Percentiles rank a stretch among this genome's conserved stretches.
phyloP scores from a whole-genome alignment of 2,888 invertebrate genomes.

The Diarsia rubi region DNA sequence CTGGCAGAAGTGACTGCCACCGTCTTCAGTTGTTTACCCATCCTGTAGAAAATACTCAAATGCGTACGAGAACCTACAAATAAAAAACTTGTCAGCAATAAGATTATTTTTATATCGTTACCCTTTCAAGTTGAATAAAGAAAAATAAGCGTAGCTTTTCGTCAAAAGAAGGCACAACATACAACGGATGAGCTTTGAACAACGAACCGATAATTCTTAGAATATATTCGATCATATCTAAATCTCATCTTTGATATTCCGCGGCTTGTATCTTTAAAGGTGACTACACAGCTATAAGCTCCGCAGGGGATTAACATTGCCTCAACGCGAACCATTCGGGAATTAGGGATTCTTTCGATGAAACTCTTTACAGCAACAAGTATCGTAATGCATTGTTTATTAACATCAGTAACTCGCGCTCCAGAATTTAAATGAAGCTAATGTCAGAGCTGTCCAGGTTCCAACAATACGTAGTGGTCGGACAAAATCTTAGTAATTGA shows the following conservation, averaged over 20 bases:
- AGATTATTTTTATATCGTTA: slow-evolving; percentile 2
- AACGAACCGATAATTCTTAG: slow-evolving; percentile 7
- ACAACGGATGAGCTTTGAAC: slow-evolving; percentile 5
- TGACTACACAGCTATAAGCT: neutral
- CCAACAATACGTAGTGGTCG: too few relatives aligned
- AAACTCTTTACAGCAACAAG: neutral
- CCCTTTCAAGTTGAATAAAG: slow-evolving; percentile 2
- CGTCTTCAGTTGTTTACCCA: too few relatives aligned
- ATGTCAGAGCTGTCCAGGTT: too few relatives aligned
- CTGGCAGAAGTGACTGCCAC: too few relatives aligned
- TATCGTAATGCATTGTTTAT: neutral
- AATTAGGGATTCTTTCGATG: neutral
- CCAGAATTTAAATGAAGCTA: too few relatives aligned
- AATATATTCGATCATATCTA: slow-evolving; percentile 45
- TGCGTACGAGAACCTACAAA: neutral
- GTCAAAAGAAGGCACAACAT: slow-evolving; percentile 12
- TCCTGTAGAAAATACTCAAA: neutral
- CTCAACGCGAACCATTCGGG: too few relatives aligned
- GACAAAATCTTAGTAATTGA: too few relatives aligned
- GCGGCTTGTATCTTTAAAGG: slow-evolving; percentile 1
- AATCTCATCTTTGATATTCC: slow-evolving; percentile 32
- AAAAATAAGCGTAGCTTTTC: neutral
- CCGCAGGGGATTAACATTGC: neutral
- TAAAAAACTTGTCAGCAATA: neutral
- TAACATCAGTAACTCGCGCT: too few relatives aligned